These are phyloP conservation scores for Ammodytes marinus DNA, from an alignment of 2,113 vertebrate genomes.

Conservation along the genomic window DNA sequence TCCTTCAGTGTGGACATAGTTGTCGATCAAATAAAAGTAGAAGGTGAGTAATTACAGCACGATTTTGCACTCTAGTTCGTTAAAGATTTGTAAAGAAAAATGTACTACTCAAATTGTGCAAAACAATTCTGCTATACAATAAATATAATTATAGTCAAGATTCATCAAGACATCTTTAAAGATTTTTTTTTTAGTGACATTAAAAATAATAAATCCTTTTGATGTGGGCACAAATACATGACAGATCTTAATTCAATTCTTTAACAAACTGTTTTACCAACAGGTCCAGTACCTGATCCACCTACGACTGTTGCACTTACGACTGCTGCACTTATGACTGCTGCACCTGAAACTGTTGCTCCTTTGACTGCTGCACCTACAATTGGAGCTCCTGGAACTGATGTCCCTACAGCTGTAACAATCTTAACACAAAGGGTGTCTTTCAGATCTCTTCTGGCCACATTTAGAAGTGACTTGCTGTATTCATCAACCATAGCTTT, in stretches of 20 bases:
- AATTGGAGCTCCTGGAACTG: neutral
- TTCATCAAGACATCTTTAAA: neutral
- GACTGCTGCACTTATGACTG: neutral
- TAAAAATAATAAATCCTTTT: too few relatives aligned
- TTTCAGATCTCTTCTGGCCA: constrained; percentile 14
- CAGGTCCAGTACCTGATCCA: neutral
- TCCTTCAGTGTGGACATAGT: neutral
- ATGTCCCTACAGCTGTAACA: neutral
- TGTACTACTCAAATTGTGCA: neutral
- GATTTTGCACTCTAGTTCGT: neutral
- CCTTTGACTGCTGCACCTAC: too few relatives aligned
- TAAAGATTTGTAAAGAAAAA: neutral
- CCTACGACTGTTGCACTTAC: too few relatives aligned
- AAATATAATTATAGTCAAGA: too few relatives aligned
- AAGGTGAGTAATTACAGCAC: neutral
- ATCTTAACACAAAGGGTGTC: accelerated
- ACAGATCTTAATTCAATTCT: neutral
- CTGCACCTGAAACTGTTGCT: neutral
- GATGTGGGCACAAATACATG: neutral
- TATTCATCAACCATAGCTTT: constrained; percentile 1
- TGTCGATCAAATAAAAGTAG: accelerated
- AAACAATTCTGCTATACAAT: neutral
- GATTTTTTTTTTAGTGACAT: too few relatives aligned
- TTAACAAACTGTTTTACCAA: neutral
- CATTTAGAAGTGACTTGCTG: constrained; percentile 24